Conservation (phyloP, 1,140 invertebrate genomes). For the Phenacoccus solenopsis region DNA sequence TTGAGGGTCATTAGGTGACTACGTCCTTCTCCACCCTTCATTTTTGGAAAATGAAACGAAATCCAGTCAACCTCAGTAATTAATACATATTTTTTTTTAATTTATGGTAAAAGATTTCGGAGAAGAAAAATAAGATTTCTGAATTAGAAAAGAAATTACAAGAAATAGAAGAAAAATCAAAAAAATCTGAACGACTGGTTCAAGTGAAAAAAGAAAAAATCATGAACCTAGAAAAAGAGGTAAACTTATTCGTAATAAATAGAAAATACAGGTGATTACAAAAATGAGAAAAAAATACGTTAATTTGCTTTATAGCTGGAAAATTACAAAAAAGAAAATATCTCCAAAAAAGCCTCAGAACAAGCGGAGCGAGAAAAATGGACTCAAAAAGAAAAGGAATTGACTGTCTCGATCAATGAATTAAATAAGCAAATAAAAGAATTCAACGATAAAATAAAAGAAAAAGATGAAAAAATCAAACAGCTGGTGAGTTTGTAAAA, state of each 20-base stretch:
- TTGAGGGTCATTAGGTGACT: no score
- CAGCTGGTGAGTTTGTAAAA: background rate
- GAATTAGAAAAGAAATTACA: slow-evolving; percentile 33
- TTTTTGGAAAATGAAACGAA: no score
- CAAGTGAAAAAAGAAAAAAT: slow-evolving; percentile 44
- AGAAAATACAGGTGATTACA: background rate
- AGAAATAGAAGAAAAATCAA: slow-evolving; percentile 46
- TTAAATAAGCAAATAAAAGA: background rate
- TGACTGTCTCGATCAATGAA: background rate
- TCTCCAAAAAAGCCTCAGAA: background rate
- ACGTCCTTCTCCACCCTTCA: no score
- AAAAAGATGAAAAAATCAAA: background rate
- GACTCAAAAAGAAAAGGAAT: background rate
- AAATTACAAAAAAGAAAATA: background rate
- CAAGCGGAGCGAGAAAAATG: background rate
- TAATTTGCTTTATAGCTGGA: background rate
- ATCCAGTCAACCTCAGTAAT: no score
- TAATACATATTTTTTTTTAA: no score
- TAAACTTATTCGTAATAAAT: slow-evolving; percentile 16
- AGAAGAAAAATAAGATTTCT: slow-evolving; percentile 25
- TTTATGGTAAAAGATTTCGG: slow-evolving; percentile 11
- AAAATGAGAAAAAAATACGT: no score
- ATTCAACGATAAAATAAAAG: background rate
- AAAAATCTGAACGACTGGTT: slow-evolving; percentile 42
- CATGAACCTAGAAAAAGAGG: slow-evolving; percentile 43